These are phyloP conservation scores for Drosophila pallidifrons DNA, from an alignment of 1,140 invertebrate genomes.

Conservation along the genomic window DNA sequence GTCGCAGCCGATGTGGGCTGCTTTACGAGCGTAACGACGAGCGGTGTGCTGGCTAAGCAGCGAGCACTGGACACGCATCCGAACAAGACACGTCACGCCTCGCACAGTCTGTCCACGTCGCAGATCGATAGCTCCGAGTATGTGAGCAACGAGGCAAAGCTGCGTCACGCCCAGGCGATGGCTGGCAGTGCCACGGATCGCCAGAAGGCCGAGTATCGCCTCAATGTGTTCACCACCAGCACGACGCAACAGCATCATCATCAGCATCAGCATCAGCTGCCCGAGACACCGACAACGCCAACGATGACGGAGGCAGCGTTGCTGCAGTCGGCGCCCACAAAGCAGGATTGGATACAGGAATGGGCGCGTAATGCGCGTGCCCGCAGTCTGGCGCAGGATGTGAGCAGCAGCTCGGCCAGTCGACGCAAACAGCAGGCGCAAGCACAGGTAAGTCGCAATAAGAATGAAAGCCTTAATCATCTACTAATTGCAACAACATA, in stretches of 20 bases:
- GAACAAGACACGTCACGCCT: slow-evolving; percentile 83
- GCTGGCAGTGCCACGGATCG: slow-evolving; percentile 76
- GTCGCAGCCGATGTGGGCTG: slow-evolving; percentile 85
- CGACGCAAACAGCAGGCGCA: slow-evolving; percentile 63
- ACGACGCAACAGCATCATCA: slow-evolving; percentile 59
- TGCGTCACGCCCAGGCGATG: slow-evolving; percentile 64
- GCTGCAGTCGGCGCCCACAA: slow-evolving; percentile 78
- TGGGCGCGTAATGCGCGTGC: slow-evolving; percentile 84
- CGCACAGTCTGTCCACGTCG: slow-evolving; percentile 87
- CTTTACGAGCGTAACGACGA: slow-evolving; percentile 87
- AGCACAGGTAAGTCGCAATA: slow-evolving; percentile 17
- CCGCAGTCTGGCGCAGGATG: slow-evolving; percentile 74
- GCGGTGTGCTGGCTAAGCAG: slow-evolving; percentile 87
- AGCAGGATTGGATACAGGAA: slow-evolving; percentile 84
- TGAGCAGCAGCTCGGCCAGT: slow-evolving; percentile 58
- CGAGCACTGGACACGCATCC: slow-evolving; percentile 70
- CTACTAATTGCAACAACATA: too few relatives aligned
- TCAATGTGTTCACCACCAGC: slow-evolving; percentile 80
- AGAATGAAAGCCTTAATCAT: too few relatives aligned
- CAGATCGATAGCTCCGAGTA: slow-evolving; percentile 87
- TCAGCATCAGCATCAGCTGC: slow-evolving; percentile 59
- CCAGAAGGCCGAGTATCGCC: slow-evolving; percentile 82
- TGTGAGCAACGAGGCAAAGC: slow-evolving; percentile 83
- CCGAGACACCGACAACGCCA: slow-evolving; percentile 76
- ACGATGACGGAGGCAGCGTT: slow-evolving; percentile 70